These are phyloP conservation scores for Caenorhabditis drosophilae DNA, from an alignment of 2,888 invertebrate species.

Conservation along the genomic window DNA sequence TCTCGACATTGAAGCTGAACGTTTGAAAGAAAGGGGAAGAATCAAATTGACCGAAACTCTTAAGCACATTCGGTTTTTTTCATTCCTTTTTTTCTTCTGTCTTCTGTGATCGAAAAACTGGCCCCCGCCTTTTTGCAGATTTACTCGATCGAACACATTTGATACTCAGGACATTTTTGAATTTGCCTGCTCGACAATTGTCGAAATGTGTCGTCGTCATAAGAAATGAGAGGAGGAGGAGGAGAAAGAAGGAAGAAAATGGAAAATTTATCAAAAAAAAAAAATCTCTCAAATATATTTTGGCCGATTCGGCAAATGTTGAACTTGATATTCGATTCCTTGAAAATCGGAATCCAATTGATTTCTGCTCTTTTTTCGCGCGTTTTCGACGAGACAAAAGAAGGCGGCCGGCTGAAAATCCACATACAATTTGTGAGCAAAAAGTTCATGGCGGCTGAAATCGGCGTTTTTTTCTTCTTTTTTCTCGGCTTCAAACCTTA, in stretches of 20 bases:
- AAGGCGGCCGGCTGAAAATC: conserved; percentile 40
- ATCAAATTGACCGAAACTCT: conserved; percentile 23
- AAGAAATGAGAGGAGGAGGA: conserved; percentile 9
- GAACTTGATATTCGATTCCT: not conserved
- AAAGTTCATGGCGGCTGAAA: conserved; percentile 31
- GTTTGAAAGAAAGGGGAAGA: conserved; percentile 13
- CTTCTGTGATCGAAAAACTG: not conserved
- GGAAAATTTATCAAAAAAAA: too few relatives aligned
- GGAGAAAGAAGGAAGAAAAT: too few relatives aligned
- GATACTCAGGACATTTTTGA: conserved; percentile 17
- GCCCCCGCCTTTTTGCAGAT: conserved; percentile 5
- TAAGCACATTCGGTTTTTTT: conserved; percentile 19
- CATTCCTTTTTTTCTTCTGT: conserved; percentile 9
- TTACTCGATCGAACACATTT: conserved; percentile 21
- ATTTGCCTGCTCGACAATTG: conserved; percentile 7
- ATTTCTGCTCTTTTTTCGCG: conserved; percentile 5
- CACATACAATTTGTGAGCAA: conserved; percentile 43
- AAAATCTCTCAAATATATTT: not conserved
- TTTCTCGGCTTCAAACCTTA: too few relatives aligned
- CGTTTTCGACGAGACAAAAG: conserved; percentile 29
- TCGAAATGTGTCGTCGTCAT: conserved; percentile 19
- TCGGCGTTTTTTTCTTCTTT: too few relatives aligned
- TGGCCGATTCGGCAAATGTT: not conserved
- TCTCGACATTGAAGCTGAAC: conserved; percentile 30
- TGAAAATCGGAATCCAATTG: not conserved